Evolutionary conservation across 53 echinoderm and acorn worm genomes (phyloP), one percentile per base, ranked within the genome.

Genomic region (Zoroaster sp.): DNA sequence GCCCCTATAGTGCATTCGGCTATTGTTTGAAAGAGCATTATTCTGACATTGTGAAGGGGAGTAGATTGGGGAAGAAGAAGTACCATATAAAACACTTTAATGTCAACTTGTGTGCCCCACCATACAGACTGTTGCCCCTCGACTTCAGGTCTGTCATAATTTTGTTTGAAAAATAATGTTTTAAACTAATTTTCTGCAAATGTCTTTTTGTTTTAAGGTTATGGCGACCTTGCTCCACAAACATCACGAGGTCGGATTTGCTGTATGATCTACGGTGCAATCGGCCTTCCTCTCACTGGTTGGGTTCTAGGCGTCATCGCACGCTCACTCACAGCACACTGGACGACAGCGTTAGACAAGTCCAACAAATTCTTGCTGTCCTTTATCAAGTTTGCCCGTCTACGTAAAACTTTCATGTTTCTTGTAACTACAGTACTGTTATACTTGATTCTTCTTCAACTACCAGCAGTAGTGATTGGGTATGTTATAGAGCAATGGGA

Each of bases 221-320:
- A 88, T 40, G 92, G 92, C 3, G 81, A 92, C 63, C 74, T 88
- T 25, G 75, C 83, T 5, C 92, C 92, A 2, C 28, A 35, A 7
- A 83, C 80, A 3, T n/a, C 49, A 2, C 1, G 17, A 20, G 92
- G 92, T 31, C 73, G 75, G 3, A 78, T 88, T 11, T 71, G 81
- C 49, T 92, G 92, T 53, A 65, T 88, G 40, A 66, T 92, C 40
- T 92, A 92, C 63, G 88, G 82, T 0, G 46, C 52, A 4, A 38
- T 92, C 15, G 92, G 92, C 8, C 81, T 92, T 8, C 89, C 92
- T 17, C 88, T 92, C 10, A 82, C 92, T 3, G 92, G 63, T 4
- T 80, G 81, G 82, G 87, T 92, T 18, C 54, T 92, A 0, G 78
- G 82, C 0, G 76, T 74, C 37, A 46, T 92, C 51, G 82, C 88